Evolutionary conservation across 2,113 vertebrate species (phyloP), one percentile per base, ranked within the genome.

Genomic region (Podilymbus podiceps): DNA sequence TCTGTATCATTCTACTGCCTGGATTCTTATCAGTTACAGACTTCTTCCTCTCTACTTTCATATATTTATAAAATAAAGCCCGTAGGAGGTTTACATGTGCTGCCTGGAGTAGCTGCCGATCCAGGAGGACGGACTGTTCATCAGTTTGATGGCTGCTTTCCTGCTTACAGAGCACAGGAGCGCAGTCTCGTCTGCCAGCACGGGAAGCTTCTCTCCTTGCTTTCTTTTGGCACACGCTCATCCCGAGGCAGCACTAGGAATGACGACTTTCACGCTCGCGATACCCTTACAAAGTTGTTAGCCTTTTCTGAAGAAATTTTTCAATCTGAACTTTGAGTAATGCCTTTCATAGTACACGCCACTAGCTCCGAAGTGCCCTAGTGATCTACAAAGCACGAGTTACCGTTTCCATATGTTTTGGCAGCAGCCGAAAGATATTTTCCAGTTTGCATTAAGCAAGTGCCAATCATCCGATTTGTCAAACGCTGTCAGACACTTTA

Each of bases 311-410:
- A 66, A 91, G 80, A 71, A 52, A 66, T 82, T 38, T 85, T 86
- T 87, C 89, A 92, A 33, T 81, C 62, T 79, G 55, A 88, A 59
- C 35, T 69, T 78, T 75, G 88, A 55, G 68, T 90, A 93, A 96
- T 21, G 21, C 64, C 62, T 77, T 74, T 67, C 11, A 3, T 69
- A 80, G 64, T 59, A 49, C 30, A 42, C 79, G 72, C 53, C 55
- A 21, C 72, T 24, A 53, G 62, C 94, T 92, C 84, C 53, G 49
- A 27, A 7, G 20, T 4, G 46, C 66, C 90, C 82, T 22, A 21
- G 15, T 25, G 73, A 75, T 53, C 83, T 56, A 67, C 47, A 24
- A 55, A 74, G 50, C 47, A 47, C 5, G 14, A 88, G 14, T 96
- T 89, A 89, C 12, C 3, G 3, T 25, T 44, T 90, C 81, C 60